Evolutionary conservation across 2,888 invertebrate species (phyloP).

Genomic region (Tineola bisselliella): DNA sequence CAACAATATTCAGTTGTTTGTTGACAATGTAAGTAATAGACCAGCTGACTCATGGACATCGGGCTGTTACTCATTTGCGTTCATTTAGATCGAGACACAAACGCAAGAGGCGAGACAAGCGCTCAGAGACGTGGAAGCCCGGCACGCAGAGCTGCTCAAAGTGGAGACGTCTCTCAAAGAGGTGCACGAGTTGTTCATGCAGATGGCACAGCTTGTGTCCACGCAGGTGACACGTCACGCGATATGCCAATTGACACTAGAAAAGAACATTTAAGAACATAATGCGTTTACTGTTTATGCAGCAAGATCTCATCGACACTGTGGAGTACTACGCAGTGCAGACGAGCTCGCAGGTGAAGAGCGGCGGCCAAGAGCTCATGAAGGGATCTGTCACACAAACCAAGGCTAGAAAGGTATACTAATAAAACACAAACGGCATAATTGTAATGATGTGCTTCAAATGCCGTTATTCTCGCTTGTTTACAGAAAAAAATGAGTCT

Average conservation of each 20-base stretch:
- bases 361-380: constrained; percentile 62
- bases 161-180: constrained; percentile 82
- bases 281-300: constrained; percentile 26
- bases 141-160: constrained; percentile 84
- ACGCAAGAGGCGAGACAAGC: constrained; percentile 78
- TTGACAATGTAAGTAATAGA: constrained; percentile 58
- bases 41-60: too few species aligned
- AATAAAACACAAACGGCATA: too few species aligned
- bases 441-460: too few species aligned
- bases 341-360: constrained; percentile 68
- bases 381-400: constrained; percentile 57
- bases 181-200: constrained; percentile 82
- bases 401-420: constrained; percentile 63
- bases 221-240: constrained; percentile 73
- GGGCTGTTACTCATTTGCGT: too few species aligned
- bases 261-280: too few species aligned
- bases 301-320: constrained; percentile 74
- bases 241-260: too few species aligned
- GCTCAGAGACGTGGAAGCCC: constrained; percentile 81
- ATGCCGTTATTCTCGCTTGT: constrained; percentile 14
- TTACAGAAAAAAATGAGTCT: constrained; percentile 52
- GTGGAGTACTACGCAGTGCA: constrained; percentile 73
- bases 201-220: constrained; percentile 84
- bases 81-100: constrained; percentile 77
- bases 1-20: constrained; percentile 50